Evolutionary conservation across 2,888 invertebrate genomes (phyloP), one percentile per base, ranked within the genome.

Genomic region (Litoditis marina): DNA sequence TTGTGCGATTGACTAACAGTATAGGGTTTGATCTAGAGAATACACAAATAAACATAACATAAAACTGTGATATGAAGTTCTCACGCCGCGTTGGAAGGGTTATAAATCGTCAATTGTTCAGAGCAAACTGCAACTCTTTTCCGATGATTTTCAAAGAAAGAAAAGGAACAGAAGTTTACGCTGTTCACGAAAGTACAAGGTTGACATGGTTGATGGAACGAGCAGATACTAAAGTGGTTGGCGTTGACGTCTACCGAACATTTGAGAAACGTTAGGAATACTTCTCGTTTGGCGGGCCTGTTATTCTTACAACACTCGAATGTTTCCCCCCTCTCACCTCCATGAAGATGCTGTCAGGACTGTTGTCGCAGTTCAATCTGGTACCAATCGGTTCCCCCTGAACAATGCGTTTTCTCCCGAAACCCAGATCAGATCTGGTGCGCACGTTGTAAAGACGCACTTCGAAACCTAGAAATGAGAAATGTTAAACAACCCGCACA

Each of bases 381-480:
- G 63, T 63, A 13, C 73, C 78, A 53, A 78, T 76, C 34, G 76
- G 78, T 55, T 77, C 73, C 22, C 77, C 77, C 65, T 81, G 81
- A 7, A 71, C 72, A 36, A 82, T 74, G 7, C 73, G 63, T 47
- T 74, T 74, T 34, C 73, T 53, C 39, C 81, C 81, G 25, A 79
- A 71, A 13, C 73, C 76, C 16, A 80, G 68, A 16, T 78, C 78
- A 16, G 71, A 64, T 31, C 77, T 66, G 34, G 73, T 77, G 22
- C 76, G 74, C 16, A 77, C 81, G 65, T 83, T 83, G 67, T 82
- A 82, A 47, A 82, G 62, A 27, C 78, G 69, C 0, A 74, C 81
- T 52, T 78, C 77, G 67, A 76, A 82, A 39, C 78, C 80, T 78
- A 42, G 52, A 42, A 53, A 28, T 13, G 36, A 8, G 31, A 27